These are phyloP conservation scores for Thereva nobilitata DNA, from an alignment of 2,888 invertebrate species.

Conservation along the genomic window DNA sequence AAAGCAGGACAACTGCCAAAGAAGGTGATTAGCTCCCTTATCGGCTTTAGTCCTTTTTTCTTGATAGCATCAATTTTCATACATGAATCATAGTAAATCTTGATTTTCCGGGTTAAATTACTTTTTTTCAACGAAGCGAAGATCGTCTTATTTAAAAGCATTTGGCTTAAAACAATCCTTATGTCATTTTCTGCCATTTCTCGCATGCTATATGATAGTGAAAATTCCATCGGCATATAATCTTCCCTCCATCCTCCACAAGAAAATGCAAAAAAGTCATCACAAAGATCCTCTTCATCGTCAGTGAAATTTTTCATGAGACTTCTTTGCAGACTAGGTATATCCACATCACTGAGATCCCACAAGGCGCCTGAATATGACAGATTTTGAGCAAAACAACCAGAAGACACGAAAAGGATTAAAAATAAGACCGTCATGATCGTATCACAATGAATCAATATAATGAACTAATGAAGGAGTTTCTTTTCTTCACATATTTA, in stretches of 20 bases:
- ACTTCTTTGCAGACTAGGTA: no score
- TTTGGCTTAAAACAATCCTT: background rate
- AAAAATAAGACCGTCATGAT: no score
- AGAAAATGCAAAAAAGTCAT: slow-evolving; percentile 6
- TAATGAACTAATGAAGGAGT: no score
- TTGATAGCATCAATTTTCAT: slow-evolving; percentile 16
- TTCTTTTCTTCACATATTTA: no score
- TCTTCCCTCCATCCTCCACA: slow-evolving; percentile 20
- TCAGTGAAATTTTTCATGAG: slow-evolving; percentile 26
- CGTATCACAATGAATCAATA: no score
- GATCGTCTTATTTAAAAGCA: background rate
- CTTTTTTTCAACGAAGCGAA: background rate
- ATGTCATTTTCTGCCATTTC: slow-evolving; percentile 2
- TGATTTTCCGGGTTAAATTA: slow-evolving; percentile 1
- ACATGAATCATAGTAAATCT: slow-evolving; percentile 18
- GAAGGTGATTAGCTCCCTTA: background rate
- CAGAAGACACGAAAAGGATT: no score
- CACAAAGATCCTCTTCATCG: slow-evolving; percentile 2
- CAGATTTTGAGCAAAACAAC: no score
- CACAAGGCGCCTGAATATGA: no score
- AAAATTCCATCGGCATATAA: background rate
- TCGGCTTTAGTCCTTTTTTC: slow-evolving; percentile 1
- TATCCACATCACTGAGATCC: no score
- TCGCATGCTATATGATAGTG: background rate
- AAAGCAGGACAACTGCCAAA: slow-evolving; percentile 19